phyloP scores from a whole-genome alignment of 2,113 vertebrate species.

The Phyllopteryx taeniolatus region DNA sequence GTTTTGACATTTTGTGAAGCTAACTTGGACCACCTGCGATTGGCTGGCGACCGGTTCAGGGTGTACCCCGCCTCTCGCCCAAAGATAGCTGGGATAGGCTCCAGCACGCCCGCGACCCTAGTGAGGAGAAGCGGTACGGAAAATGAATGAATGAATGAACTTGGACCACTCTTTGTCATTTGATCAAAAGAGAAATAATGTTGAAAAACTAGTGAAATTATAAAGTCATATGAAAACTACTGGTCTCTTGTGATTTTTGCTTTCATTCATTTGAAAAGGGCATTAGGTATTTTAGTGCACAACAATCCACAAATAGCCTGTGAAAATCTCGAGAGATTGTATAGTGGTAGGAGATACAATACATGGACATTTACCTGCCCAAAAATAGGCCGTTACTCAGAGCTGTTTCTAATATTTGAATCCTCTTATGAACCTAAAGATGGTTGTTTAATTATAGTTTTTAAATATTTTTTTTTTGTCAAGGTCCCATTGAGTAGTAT shows the following conservation, averaged over 20 bases:
- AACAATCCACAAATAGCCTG: background rate
- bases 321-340: background rate
- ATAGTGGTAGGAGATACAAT: background rate
- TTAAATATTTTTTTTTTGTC: conserved; percentile 3
- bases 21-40: too few relatives aligned
- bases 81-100: too few relatives aligned
- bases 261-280: background rate
- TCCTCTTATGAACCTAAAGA: background rate
- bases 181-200: too few relatives aligned
- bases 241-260: background rate
- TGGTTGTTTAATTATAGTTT: background rate
- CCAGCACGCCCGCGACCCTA: too few relatives aligned
- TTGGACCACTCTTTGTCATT: too few relatives aligned
- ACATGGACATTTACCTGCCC: background rate
- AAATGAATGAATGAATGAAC: too few relatives aligned
- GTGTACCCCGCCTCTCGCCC: too few relatives aligned
- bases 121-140: too few relatives aligned
- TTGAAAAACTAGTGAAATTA: too few relatives aligned
- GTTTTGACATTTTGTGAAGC: too few relatives aligned
- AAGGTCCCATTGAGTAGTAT: conserved; percentile 18
- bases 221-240: too few relatives aligned
- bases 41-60: too few relatives aligned
- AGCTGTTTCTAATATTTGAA: background rate
- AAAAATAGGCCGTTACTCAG: background rate
- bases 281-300: background rate